phyloP scores from a whole-genome alignment of 2,888 invertebrate genomes.

The Pycnomerus fuliginosus region DNA sequence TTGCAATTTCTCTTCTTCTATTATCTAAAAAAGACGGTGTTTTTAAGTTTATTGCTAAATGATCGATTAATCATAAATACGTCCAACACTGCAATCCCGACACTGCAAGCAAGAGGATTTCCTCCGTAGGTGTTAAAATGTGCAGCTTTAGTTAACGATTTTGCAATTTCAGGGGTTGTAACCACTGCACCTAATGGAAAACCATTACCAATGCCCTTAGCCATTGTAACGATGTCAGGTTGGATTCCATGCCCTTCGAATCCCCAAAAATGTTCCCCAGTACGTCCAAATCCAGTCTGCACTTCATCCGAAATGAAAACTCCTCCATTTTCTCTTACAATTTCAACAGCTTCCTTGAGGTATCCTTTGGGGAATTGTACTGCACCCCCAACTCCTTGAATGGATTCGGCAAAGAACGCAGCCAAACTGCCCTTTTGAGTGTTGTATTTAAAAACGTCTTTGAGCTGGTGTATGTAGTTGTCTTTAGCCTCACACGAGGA shows the following conservation, averaged over 20 bases:
- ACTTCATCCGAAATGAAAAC: constrained; percentile 93
- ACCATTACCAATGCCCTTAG: constrained; percentile 94
- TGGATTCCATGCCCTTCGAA: constrained; percentile 81
- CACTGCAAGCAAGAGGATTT: constrained; percentile 86
- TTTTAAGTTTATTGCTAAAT: background rate
- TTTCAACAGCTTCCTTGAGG: constrained; percentile 74
- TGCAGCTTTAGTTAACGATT: constrained; percentile 69
- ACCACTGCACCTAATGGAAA: constrained; percentile 95
- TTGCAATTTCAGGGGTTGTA: constrained; percentile 85
- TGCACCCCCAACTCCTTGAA: constrained; percentile 93
- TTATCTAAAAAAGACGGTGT: constrained; percentile 61
- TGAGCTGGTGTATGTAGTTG: constrained; percentile 80
- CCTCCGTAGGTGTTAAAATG: constrained; percentile 98
- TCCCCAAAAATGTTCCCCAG: constrained; percentile 96
- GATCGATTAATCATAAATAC: constrained; percentile 56
- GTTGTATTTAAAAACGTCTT: constrained; percentile 75
- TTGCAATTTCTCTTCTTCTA: constrained; percentile 84
- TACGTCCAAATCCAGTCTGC: constrained; percentile 95
- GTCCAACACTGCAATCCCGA: constrained; percentile 89
- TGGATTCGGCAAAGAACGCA: constrained; percentile 91
- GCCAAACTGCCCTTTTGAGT: constrained; percentile 79
- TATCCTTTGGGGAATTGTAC: constrained; percentile 91
- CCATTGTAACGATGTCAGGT: constrained; percentile 96
- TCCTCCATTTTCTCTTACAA: constrained; percentile 80
- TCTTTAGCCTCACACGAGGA: constrained; percentile 69